Evolutionary conservation across 1,140 invertebrate genomes (phyloP), one percentile per base, ranked within the genome.

Genomic region (Tribolium madens): DNA sequence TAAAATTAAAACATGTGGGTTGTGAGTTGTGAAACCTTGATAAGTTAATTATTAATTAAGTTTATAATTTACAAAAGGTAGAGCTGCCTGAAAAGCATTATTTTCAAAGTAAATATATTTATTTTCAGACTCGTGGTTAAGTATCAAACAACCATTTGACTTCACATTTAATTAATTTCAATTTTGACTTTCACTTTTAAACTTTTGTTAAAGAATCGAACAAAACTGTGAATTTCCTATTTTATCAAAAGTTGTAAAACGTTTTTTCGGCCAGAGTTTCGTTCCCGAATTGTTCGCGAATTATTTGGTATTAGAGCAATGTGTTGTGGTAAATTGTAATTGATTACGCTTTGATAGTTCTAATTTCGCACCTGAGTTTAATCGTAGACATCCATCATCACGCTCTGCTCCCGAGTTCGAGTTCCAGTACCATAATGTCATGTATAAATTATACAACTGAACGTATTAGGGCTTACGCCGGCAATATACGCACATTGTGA

Each of bases 331-430:
- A 21, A 21, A 57, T 57, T 64, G 57, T 64, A 64, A 64, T 64
- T 64, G 57, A 64, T 64, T 64, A 33, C 57, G 57, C 57, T 64
- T 64, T 64, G 57, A 64, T 64, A 64, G 57, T 64, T 64, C 57
- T 64, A 64, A 64, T 64, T 64, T 64, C 57, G 57, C 57, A 64
- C 57, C 57, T 64, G 57, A 64, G 57, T 64, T 64, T 64, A 64
- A 64, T 64, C 57, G 26, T 12, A 64, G 57, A 14, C 57, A 64
- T 64, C 57, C 57, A 64, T 64, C 57, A 64, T 64, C 57, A 10
- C n/a, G 17, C 26, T 33, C 12, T 33, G 57, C 14, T 64, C 10
- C 26, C 31, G 26, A 33, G 13, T 12, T 57, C 3, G 6, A 12
- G 21, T 64, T 33, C 57, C 26, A 33, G 26, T 9, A 14, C 5